Evolutionary conservation across 2,113 vertebrate species (phyloP).

Genomic region (Syrmaticus mikado): DNA sequence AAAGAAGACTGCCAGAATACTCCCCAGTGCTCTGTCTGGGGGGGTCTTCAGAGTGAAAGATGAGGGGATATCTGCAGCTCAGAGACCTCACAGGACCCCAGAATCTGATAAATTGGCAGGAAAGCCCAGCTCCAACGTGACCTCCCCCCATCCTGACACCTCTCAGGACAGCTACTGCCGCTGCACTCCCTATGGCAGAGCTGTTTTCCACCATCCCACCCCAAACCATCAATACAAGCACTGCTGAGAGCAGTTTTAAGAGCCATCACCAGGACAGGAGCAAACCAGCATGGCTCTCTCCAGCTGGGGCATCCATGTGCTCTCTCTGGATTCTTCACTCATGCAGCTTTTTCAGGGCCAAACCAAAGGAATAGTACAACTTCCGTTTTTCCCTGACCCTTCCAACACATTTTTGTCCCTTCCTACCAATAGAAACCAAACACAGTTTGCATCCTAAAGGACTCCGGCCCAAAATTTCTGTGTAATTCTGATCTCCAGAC

Average conservation of each 20-base stretch:
- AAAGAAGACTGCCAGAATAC: neutral
- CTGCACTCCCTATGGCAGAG: neutral
- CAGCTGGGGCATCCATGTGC: neutral
- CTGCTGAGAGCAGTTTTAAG: neutral
- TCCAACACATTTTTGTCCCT: neutral
- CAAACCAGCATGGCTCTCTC: rapidly evolving
- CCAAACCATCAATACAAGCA: neutral
- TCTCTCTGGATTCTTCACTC: neutral
- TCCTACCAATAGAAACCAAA: neutral
- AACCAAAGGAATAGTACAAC: neutral
- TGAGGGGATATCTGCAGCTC: neutral
- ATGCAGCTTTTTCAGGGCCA: neutral
- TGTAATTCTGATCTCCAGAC: neutral
- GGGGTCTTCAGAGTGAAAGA: neutral
- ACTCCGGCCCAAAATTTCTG: neutral
- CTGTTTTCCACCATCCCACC: neutral
- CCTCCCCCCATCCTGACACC: neutral
- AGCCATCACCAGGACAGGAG: neutral
- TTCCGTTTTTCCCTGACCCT: neutral
- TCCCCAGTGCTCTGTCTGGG: neutral
- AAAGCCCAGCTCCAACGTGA: neutral
- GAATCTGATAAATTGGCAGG: neutral
- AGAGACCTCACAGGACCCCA: neutral
- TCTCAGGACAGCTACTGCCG: rapidly evolving
- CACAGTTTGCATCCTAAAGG: neutral